Base-by-base conservation (phyloP, 2,888 invertebrate genomes). In the Eupsilia transversa region DNA sequence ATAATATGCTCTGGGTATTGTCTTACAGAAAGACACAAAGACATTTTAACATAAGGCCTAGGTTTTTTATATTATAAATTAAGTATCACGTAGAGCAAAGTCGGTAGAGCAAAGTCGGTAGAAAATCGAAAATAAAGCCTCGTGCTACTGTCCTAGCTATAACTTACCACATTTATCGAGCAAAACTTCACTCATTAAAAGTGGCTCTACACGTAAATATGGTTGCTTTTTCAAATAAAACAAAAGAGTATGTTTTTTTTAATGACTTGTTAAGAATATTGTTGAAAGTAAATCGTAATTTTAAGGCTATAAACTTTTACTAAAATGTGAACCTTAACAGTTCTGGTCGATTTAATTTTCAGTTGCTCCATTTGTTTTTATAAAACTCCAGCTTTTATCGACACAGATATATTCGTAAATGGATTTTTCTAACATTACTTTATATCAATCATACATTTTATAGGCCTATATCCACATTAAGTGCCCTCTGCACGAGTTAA, bases 401-500 rank as follows among this genome's bases (percentile, higher is more conserved):
- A 60, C 10, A 49, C 63, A 54, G 0, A 35, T 38, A 68, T 35
- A 46, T 64, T 33, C 46, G 30, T 57, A 65, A 71, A 79, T 68
- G 67, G 33, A 68, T 46, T 79, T 46, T 79, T 65, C 27, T 65
- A 79, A 70, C 56, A 54, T 60, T 52, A 60, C 52, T 79, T 82
- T 52, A 33, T 72, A 72, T 75, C 64, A 67, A 74, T 70, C 79
- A 69, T 60, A 63, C 41, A 74, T 71, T 80, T 79, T 83, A 79
- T 77, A 23, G 64, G 49, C 63, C 68, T 57, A 71, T 81, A 72
- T 76, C 59, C 61, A 20, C 56, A 72, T 78, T 79, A 82, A 86
- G 74, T 86, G 79, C 73, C 82, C 72, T 86, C 82, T 77, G 77
- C 68, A 72, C 73, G 75, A 83, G 85, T 85, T 87, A 86, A 90